Evolutionary conservation across 2,113 vertebrate genomes (phyloP).

Genomic region (Oryzias javanicus): DNA sequence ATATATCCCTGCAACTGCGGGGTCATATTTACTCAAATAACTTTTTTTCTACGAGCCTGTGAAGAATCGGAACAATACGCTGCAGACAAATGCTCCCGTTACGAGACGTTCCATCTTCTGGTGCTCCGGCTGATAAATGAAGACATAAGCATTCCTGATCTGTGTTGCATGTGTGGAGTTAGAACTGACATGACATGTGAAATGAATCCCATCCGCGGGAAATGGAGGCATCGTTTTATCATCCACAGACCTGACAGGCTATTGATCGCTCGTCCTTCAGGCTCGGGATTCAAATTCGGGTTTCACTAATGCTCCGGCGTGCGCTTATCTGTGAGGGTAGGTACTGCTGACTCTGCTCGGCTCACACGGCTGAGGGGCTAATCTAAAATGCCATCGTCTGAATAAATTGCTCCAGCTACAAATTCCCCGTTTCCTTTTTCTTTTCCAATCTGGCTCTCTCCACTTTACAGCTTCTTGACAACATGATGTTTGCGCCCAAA

Average conservation of each 20-base stretch:
- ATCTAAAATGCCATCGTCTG: conserved; percentile 33
- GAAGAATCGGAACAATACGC: conserved; percentile 24
- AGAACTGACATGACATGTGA: conserved; percentile 40
- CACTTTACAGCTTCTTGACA: not conserved
- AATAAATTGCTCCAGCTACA: conserved; percentile 23
- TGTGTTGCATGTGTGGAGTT: conserved; percentile 7
- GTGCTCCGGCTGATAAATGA: conserved; percentile 24
- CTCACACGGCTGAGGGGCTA: conserved; percentile 15
- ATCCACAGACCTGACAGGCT: conserved; percentile 31
- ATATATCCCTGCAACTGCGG: too few species aligned
- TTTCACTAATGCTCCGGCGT: conserved; percentile 7
- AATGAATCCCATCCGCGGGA: conserved; percentile 23
- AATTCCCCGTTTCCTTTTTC: not conserved
- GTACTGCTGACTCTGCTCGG: conserved; percentile 25
- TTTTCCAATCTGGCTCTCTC: not conserved
- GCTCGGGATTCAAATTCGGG: conserved; percentile 20
- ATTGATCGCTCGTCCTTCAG: conserved; percentile 30
- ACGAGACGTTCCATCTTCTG: conserved; percentile 23
- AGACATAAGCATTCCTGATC: conserved; percentile 28
- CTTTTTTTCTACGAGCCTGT: conserved; percentile 13
- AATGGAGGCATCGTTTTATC: conserved; percentile 40
- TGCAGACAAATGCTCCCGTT: conserved; percentile 7
- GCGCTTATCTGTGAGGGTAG: not conserved
- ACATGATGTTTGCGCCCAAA: conserved; percentile 15
- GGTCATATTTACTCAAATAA: too few species aligned